A percentile compares a stretch with the other conserved stretches of the same genome.
Conservation (phyloP, 2,797 vertebrate genomes). For the Sebastiscus tertius region DNA sequence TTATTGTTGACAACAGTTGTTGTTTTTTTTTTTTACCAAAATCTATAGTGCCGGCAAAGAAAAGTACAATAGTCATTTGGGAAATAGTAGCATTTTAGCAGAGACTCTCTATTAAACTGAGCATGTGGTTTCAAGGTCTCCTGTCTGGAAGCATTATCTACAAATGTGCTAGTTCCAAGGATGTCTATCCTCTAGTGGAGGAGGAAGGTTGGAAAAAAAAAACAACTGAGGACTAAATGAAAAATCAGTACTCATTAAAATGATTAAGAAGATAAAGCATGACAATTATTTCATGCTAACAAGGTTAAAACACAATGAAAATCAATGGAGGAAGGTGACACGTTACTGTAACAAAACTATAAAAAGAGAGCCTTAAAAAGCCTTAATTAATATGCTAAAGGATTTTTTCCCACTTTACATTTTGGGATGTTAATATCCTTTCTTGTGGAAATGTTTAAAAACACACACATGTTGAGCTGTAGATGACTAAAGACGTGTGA, state of each 20-base stretch:
- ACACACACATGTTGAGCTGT: not conserved
- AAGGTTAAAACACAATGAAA: not conserved
- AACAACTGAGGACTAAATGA: not conserved
- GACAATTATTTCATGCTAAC: not conserved
- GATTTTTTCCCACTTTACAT: not conserved
- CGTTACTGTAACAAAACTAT: not conserved
- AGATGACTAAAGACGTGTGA: not conserved
- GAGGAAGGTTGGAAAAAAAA: not conserved
- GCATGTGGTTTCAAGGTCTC: not conserved
- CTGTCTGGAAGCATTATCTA: not conserved
- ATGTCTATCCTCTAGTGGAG: not conserved
- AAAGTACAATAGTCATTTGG: not conserved
- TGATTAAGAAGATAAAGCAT: not conserved
- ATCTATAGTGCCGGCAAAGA: not conserved
- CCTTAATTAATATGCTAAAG: not conserved
- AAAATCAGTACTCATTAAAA: not conserved
- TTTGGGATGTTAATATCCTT: not conserved
- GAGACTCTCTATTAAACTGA: not conserved
- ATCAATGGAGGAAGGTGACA: not conserved
- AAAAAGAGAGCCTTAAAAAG: not conserved
- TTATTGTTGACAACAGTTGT: not conserved
- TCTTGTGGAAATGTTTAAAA: not conserved
- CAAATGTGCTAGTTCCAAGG: not conserved
- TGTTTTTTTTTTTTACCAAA: not conserved
- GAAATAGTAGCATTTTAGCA: not conserved